phyloP scores from a whole-genome alignment of 2,888 invertebrate genomes.

The Beris morrisii region DNA sequence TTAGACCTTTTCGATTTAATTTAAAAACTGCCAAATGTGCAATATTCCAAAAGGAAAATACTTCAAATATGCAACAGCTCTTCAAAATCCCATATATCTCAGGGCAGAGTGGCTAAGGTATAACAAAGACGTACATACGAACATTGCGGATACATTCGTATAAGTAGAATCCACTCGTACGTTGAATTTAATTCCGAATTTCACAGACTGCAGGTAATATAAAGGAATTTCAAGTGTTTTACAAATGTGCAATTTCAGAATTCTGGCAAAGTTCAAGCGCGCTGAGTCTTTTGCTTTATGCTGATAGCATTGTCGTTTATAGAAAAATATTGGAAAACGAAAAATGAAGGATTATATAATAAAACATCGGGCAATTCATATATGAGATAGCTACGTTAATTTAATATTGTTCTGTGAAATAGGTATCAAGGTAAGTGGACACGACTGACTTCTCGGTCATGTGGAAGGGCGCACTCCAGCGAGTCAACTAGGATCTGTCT shows the following conservation, averaged over 20 bases:
- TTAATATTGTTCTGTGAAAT: no score
- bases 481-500: no score
- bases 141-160: slow-evolving; percentile 15
- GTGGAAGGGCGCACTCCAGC: no score
- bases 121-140: slow-evolving; percentile 12
- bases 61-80: slow-evolving; percentile 25
- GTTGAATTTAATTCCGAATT: background rate
- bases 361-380: no score
- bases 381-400: no score
- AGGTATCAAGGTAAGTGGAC: no score
- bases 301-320: background rate
- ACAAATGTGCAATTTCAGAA: no score
- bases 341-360: no score
- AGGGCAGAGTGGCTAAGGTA: slow-evolving; percentile 14
- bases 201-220: slow-evolving; percentile 1
- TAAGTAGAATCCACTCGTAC: slow-evolving; percentile 11
- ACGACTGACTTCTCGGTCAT: no score
- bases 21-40: slow-evolving; percentile 2
- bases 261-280: background rate
- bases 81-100: slow-evolving; percentile 23
- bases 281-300: background rate
- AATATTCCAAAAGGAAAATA: slow-evolving; percentile 4
- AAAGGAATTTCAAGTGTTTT: slow-evolving; percentile 4
- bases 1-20: background rate
- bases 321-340: no score